phyloP scores from a whole-genome alignment of 2,113 vertebrate species.

The Antechinus stuartii region DNA sequence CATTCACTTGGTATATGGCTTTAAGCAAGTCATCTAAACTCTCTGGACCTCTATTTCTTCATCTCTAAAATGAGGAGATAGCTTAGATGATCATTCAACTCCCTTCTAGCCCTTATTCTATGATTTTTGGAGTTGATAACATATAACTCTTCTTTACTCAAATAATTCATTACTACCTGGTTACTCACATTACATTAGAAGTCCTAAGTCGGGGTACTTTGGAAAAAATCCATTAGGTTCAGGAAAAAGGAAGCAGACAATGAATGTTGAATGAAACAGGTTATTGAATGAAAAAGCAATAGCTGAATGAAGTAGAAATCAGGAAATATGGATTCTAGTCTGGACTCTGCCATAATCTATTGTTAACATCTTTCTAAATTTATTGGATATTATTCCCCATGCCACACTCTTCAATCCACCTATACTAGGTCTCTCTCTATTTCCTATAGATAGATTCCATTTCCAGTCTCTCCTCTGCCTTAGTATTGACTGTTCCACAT shows the following conservation, averaged over 20 bases:
- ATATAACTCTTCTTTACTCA: neutral
- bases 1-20: neutral
- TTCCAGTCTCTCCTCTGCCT: neutral
- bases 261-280: neutral
- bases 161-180: neutral
- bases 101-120: neutral
- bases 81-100: neutral
- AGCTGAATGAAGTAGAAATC: neutral
- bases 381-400: neutral
- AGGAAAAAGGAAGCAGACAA: neutral
- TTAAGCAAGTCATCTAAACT: neutral
- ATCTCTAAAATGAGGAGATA: neutral
- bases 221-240: slow-evolving; percentile 26
- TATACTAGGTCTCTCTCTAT: neutral
- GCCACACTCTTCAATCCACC: neutral
- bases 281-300: slow-evolving; percentile 18
- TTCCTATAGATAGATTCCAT: neutral
- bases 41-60: neutral
- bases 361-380: neutral
- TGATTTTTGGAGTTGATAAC: neutral
- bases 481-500: neutral
- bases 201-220: neutral
- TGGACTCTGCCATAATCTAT: neutral
- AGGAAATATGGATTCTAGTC: neutral
- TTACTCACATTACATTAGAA: slow-evolving; percentile 23